phyloP scores from a whole-genome alignment of 2,797 vertebrate species.

The Spizella passerina region DNA sequence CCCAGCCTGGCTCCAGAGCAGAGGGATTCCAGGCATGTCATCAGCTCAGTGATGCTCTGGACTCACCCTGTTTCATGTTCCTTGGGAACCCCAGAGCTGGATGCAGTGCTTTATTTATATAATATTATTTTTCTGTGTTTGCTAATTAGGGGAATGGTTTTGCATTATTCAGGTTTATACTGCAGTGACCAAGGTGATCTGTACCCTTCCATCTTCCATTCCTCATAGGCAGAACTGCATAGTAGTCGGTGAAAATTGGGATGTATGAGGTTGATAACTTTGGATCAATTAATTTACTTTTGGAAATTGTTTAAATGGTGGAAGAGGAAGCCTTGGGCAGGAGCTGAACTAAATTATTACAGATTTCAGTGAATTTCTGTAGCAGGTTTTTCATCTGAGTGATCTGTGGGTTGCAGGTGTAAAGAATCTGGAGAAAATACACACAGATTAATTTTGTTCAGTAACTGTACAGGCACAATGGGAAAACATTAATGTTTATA shows the following conservation, averaged over 20 bases:
- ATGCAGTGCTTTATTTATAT: not conserved
- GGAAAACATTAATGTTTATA: not conserved
- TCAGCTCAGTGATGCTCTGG: not conserved
- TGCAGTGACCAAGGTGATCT: not conserved
- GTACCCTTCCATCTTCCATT: fast-evolving
- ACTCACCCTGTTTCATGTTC: not conserved
- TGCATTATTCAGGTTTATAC: not conserved
- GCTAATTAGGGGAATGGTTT: not conserved
- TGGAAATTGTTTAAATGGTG: not conserved
- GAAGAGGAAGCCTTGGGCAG: not conserved
- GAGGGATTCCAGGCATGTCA: not conserved
- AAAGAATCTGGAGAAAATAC: not conserved
- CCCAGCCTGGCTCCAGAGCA: not conserved
- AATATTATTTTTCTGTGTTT: fast-evolving
- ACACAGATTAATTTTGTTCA: not conserved
- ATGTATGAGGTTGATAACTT: not conserved
- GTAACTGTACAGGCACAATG: not conserved
- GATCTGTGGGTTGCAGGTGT: not conserved
- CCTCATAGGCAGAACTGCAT: fast-evolving
- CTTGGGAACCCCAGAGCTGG: not conserved
- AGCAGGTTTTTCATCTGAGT: not conserved
- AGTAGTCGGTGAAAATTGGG: not conserved
- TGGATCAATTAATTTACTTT: not conserved
- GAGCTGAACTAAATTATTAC: not conserved
- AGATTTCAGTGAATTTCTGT: not conserved